phyloP scores from a whole-genome alignment of 2,113 vertebrate genomes.

The Apaloderma vittatum region DNA sequence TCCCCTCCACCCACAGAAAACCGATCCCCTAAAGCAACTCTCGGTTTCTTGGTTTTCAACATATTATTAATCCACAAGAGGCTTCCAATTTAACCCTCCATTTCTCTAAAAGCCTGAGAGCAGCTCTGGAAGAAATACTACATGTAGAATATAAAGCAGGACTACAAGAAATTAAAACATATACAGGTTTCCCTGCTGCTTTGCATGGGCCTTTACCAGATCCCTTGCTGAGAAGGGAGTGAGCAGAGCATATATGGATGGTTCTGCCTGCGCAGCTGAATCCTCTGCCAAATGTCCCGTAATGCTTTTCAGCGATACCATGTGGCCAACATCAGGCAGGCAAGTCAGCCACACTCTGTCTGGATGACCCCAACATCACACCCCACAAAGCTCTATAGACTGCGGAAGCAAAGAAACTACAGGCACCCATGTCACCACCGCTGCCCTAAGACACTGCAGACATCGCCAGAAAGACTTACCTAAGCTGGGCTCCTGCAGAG shows the following conservation, averaged over 20 bases:
- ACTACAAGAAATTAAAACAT: background rate
- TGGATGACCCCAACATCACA: background rate
- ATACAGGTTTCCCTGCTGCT: background rate
- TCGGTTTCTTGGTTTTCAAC: background rate
- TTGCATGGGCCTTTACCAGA: background rate
- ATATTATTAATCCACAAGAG: background rate
- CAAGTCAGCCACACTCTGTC: background rate
- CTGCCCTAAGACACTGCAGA: background rate
- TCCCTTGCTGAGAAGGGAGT: fast-evolving
- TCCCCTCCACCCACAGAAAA: background rate
- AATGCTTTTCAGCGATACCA: background rate
- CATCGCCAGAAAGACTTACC: slow-evolving; percentile 3
- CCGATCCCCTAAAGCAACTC: background rate
- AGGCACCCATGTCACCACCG: fast-evolving
- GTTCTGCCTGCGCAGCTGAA: background rate
- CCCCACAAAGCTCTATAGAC: background rate
- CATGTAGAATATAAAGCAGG: background rate
- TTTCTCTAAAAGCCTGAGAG: background rate
- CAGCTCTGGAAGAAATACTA: background rate
- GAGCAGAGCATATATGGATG: background rate
- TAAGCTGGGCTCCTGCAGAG: background rate
- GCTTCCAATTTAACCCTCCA: background rate
- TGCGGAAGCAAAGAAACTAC: background rate
- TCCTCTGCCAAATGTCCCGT: background rate
- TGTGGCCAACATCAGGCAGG: background rate